Evolutionary conservation across 2,797 vertebrate species (phyloP).

Genomic region (Tokudaia tokunoshimensis): DNA sequence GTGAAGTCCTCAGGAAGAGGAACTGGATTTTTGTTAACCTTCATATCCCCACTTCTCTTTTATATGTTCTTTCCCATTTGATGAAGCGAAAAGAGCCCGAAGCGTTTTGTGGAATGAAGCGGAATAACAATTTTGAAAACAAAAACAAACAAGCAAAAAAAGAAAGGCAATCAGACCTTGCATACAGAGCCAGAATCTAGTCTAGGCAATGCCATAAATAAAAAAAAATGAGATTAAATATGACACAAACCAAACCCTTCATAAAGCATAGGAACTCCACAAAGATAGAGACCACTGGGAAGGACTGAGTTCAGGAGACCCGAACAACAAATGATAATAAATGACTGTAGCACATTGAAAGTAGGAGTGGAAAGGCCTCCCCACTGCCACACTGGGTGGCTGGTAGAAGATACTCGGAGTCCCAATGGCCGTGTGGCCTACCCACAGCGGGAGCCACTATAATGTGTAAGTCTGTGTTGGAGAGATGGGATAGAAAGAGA

Average conservation of each 20-base stretch:
- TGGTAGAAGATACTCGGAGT: neutral
- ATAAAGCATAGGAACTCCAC: neutral
- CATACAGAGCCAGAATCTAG: neutral
- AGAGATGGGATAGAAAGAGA: neutral
- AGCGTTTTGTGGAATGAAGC: neutral
- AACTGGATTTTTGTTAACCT: neutral
- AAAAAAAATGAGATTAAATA: neutral
- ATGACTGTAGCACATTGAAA: neutral
- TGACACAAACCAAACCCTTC: neutral
- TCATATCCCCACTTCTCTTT: neutral
- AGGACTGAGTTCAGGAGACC: neutral
- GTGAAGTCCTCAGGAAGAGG: neutral
- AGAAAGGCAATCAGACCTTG: neutral
- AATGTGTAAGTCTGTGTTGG: neutral
- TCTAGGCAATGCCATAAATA: neutral
- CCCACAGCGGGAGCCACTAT: neutral
- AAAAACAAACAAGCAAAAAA: neutral
- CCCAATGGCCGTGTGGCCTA: neutral
- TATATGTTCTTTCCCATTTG: neutral
- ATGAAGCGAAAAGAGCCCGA: neutral
- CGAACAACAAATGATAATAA: neutral
- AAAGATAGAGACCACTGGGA: neutral
- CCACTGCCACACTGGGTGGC: neutral
- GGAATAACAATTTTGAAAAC: neutral
- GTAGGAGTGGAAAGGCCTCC: neutral